phyloP scores from a whole-genome alignment of 2,113 vertebrate species.

The Taxidea taxus region DNA sequence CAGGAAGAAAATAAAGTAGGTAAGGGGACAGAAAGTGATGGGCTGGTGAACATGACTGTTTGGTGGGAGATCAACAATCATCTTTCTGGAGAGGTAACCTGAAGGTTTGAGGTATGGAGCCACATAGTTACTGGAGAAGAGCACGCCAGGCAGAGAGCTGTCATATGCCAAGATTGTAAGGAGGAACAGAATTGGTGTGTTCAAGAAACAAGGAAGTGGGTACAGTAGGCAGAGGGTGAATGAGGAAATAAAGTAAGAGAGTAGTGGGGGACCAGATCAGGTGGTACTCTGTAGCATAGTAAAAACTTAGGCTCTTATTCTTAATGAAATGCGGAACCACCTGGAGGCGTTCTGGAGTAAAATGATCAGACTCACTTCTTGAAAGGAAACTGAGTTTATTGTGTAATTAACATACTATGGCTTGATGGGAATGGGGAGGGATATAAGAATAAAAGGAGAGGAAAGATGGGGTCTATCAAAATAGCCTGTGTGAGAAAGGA shows the following conservation, averaged over 20 bases:
- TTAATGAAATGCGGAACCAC: neutral
- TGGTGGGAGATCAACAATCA: neutral
- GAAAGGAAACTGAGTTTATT: neutral
- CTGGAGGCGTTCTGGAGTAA: neutral
- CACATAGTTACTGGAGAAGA: neutral
- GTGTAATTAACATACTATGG: neutral
- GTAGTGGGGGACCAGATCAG: neutral
- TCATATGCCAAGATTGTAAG: neutral
- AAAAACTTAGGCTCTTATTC: neutral
- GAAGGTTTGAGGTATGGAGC: neutral
- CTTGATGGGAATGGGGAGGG: neutral
- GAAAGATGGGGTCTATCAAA: neutral
- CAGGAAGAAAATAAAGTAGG: neutral
- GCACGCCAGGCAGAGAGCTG: neutral
- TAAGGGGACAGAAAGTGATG: neutral
- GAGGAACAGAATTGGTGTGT: neutral
- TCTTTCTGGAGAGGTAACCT: neutral
- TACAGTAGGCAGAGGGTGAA: neutral
- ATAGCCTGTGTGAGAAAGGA: neutral
- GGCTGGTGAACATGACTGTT: neutral
- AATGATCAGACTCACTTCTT: neutral
- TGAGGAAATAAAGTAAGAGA: neutral
- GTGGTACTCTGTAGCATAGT: neutral
- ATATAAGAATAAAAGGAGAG: neutral
- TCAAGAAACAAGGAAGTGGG: neutral